Base-by-base conservation (phyloP, 1,140 invertebrate genomes). In the Idris sp. region DNA sequence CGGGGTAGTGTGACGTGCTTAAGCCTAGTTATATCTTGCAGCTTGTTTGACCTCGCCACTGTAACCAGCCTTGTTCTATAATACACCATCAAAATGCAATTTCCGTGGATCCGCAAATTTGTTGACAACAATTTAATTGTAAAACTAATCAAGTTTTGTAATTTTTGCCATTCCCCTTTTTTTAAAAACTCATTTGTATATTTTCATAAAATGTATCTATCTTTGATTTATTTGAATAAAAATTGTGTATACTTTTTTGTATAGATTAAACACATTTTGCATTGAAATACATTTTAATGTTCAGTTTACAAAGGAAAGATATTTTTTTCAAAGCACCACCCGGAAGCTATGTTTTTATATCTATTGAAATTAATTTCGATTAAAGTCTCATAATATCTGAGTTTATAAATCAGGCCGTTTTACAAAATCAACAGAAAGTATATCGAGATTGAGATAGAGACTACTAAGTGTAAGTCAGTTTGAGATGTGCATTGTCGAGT, bases 1-100 rank as follows among this genome's bases (percentile, higher is more conserved):
- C 28, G 33, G 5, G 56, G 11, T 10, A 16, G 38, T 16, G 9
- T 25, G 25, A 36, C 36, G 30, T 26, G 30, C 49, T 13, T 67
- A 67, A 53, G 48, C 35, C 43, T 58, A 49, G 64, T 35, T 58
- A 41, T 68, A 58, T 67, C 48, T 53, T 48, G 38, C 61, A 53
- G 38, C 51, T n/a, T n/a, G 5, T 46, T 44, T 51, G 62, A 56
- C 62, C 62, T 67, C 62, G 62, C 62, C 11, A 38, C 43, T 31
- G 49, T 46, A 53, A 22, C 19, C 38, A 65, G 26, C 61, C 48
- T 65, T 38, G 40, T 19, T 43, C 38, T 33, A 25, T 48, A 49
- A 68, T 49, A 68, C 30, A 51, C 59, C 36, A 58, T 54, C 44
- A 40, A 56, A 67, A 48, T 26, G 33, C 25, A 67, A 67, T 67